Base-by-base conservation (phyloP, 2,113 vertebrate genomes). In the Sturnira hondurensis region DNA sequence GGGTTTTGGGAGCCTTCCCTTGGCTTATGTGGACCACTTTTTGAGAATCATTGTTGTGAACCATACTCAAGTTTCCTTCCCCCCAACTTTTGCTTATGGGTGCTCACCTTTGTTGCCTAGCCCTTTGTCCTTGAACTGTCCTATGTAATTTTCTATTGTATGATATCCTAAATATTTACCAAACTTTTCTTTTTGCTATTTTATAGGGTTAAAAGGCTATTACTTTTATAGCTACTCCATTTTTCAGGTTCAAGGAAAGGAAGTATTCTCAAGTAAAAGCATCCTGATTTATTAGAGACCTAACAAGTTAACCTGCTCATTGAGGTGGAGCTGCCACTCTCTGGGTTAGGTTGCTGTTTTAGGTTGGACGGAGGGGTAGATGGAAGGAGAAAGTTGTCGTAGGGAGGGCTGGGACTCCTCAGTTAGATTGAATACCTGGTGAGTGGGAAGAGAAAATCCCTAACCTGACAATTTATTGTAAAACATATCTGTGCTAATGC, bases 401-500 rank as follows among this genome's bases (percentile, higher is more conserved):
- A 76, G 4, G 45, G 52, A 93, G 91, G 74, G 91, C 81, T 96
- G 88, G 50, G 91, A 91, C 93, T 94, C 89, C 93, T 97, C 84
- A 54, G 61, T 92, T 82, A 91, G 93, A 82, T 81, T 96, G 83
- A 86, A 91, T 89, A 96, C 97, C 43, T 95, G 78, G 13, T 68
- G 80, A 97, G 90, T 97, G 97, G 95, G 96, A 98, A 94, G 96
- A 95, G 96, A 97, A 98, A 95, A 2, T 98, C 98, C 98, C 98
- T 98, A 90, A 95, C 89, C 93, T 98, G 61, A 97, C 92, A 96
- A 98, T 98, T 98, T 97, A 98, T 97, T 98, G 91, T 98, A 97
- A 98, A 98, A 98, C 97, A 0, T 98, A 97, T 98, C 98, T 98
- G 98, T 98, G 97, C 98, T 98, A 86, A 98, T 98, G 98, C 98